Conservation (phyloP, 2,113 vertebrate genomes). For the Dermatemys mawii region DNA sequence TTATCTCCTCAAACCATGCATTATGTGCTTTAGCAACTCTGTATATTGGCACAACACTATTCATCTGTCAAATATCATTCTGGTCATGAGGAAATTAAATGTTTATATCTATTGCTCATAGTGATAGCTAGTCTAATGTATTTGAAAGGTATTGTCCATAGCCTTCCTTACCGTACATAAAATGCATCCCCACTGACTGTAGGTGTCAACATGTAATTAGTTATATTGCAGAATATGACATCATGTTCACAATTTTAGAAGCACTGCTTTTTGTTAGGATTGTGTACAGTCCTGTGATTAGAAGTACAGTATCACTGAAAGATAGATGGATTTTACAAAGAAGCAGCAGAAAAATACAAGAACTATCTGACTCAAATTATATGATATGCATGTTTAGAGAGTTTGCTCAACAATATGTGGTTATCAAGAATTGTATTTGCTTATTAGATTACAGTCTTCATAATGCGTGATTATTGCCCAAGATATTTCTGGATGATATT, state of each 20-base stretch:
- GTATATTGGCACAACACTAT: rapidly evolving
- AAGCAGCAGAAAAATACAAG: background rate
- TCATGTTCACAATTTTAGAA: background rate
- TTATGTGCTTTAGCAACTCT: background rate
- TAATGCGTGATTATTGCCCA: background rate
- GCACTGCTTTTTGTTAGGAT: background rate
- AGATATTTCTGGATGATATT: background rate
- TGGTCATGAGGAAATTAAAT: background rate
- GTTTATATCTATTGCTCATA: background rate
- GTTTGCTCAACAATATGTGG: background rate
- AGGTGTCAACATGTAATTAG: background rate
- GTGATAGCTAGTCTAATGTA: background rate
- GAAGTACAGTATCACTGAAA: background rate
- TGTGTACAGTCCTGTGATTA: background rate
- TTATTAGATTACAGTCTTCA: background rate
- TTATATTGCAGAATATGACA: rapidly evolving
- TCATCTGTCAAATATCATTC: background rate
- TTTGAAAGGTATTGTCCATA: background rate
- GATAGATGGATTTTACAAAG: background rate
- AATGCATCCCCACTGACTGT: background rate
- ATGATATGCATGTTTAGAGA: background rate
- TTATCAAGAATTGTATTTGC: constrained; percentile 4
- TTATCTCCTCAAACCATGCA: background rate
- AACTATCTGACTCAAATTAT: background rate
- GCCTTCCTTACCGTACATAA: background rate